These are phyloP conservation scores for Ictalurus punctatus DNA, from an alignment of 2,113 vertebrate genomes.

Conservation along the genomic window DNA sequence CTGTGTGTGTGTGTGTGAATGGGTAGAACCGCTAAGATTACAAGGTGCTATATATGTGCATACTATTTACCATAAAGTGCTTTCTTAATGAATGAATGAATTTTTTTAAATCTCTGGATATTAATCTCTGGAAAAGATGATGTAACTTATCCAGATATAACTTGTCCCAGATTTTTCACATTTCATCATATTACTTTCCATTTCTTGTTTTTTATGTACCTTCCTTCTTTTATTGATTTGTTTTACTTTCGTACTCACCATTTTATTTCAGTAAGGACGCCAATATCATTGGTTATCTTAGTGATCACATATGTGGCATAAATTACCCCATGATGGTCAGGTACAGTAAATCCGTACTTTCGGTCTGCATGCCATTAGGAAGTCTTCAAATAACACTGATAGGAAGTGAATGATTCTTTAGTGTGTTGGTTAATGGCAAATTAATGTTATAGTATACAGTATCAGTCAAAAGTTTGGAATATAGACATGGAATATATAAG, in stretches of 20 bases:
- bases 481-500: not conserved
- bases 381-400: not conserved
- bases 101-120: too few relatives aligned
- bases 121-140: not conserved
- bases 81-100: not conserved
- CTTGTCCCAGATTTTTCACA: not conserved
- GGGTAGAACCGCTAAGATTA: too few relatives aligned
- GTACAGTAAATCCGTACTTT: constrained; percentile 1
- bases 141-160: not conserved
- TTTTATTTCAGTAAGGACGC: constrained; percentile 5
- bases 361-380: not conserved
- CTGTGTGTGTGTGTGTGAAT: too few relatives aligned
- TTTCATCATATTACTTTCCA: not conserved
- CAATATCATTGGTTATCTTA: constrained; percentile 7
- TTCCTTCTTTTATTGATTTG: not conserved
- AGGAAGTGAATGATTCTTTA: not conserved
- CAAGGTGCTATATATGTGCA: too few relatives aligned
- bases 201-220: not conserved
- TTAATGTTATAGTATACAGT: not conserved
- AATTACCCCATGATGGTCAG: not conserved
- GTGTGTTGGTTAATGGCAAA: not conserved
- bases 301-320: not conserved
- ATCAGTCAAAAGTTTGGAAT: not conserved
- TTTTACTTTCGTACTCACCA: not conserved
- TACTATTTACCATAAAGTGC: not conserved